Evolutionary conservation across 2,113 vertebrate species (phyloP).

Genomic region (Caracal caracal): DNA sequence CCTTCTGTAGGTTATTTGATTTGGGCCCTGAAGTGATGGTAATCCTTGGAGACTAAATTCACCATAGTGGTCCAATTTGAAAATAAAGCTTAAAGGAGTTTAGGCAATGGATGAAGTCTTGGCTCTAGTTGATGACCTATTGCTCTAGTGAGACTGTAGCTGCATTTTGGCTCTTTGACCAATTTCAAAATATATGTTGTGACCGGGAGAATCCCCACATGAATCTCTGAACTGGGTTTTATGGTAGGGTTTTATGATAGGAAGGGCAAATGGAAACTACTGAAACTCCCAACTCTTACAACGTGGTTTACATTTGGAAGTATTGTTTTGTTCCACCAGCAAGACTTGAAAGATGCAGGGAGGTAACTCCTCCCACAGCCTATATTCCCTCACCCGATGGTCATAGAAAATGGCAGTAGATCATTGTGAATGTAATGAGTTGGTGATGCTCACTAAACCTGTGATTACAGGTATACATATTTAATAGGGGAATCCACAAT

Average conservation of each 20-base stretch:
- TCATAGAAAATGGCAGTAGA: not conserved
- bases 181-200: not conserved
- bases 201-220: not conserved
- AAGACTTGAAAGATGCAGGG: not conserved
- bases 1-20: not conserved
- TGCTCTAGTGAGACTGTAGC: not conserved
- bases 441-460: not conserved
- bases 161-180: not conserved
- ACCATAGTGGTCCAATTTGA: not conserved
- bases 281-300: not conserved
- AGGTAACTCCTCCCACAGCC: not conserved
- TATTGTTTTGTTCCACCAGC: not conserved
- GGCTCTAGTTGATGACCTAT: not conserved
- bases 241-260: not conserved
- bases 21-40: not conserved
- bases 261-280: not conserved
- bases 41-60: not conserved
- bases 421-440: not conserved
- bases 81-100: not conserved
- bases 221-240: not conserved
- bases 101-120: not conserved
- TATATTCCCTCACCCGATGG: not conserved
- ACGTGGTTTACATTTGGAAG: not conserved
- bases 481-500: not conserved
- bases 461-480: not conserved